phyloP scores from a whole-genome alignment of 2,888 invertebrate genomes.

The Drosophila paucipuncta region DNA sequence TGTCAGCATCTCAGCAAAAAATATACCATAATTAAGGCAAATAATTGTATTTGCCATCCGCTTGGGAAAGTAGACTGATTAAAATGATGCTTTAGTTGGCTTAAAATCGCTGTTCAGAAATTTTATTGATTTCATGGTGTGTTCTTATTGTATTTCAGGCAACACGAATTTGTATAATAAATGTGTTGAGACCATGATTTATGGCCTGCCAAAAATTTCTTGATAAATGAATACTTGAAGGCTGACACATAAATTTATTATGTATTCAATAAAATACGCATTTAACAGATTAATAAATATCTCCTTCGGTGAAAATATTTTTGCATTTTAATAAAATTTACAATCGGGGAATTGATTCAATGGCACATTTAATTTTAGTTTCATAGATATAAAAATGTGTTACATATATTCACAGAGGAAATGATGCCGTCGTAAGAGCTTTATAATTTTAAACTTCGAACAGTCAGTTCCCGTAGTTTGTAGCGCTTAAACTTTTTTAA shows the following conservation, averaged over 20 bases:
- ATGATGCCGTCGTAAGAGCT: not conserved
- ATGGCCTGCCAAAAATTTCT: slow-evolving; percentile 29
- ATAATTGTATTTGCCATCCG: slow-evolving; percentile 44
- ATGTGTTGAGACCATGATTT: slow-evolving; percentile 38
- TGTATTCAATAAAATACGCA: slow-evolving; percentile 35
- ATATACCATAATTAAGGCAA: slow-evolving; percentile 34
- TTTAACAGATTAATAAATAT: slow-evolving; percentile 39
- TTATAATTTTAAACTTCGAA: not conserved
- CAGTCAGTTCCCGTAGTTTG: not conserved
- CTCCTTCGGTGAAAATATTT: slow-evolving; percentile 5
- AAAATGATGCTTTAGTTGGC: not conserved
- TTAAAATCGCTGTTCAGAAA: not conserved
- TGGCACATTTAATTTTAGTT: not conserved
- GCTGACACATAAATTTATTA: slow-evolving; percentile 34
- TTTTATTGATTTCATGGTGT: slow-evolving; percentile 13
- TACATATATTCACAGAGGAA: not conserved
- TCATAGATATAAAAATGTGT: not conserved
- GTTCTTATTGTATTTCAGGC: slow-evolving; percentile 18
- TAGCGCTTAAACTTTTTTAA: not conserved
- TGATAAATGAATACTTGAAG: slow-evolving; percentile 38
- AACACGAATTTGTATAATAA: slow-evolving; percentile 26
- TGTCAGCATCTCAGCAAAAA: slow-evolving; percentile 13
- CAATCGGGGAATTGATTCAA: not conserved
- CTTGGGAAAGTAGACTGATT: slow-evolving; percentile 14
- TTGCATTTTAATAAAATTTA: slow-evolving; percentile 12